Evolutionary conservation across 1,140 invertebrate species (phyloP).

Genomic region (roundworm (Caenorhabditis elegans)): DNA sequence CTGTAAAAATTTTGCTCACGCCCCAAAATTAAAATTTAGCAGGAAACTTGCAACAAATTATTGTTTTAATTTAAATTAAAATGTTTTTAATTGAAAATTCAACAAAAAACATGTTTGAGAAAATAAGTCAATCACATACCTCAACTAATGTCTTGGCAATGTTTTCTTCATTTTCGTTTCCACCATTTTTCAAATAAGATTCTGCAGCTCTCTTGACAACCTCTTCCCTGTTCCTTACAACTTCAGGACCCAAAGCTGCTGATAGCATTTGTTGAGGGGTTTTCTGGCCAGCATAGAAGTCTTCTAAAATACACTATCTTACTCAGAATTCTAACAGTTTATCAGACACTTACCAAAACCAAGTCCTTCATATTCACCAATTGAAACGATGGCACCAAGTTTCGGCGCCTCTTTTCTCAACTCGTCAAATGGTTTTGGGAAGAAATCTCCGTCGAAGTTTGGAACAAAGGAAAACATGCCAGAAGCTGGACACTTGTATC

Average conservation of each 20-base stretch:
- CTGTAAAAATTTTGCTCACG: background rate
- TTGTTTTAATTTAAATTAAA: too few species aligned
- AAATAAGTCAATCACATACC: too few species aligned
- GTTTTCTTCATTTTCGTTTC: background rate
- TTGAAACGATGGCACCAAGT: slow-evolving; percentile 14
- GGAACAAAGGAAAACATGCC: background rate
- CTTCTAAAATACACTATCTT: background rate
- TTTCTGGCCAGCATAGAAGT: too few species aligned
- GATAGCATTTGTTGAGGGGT: background rate
- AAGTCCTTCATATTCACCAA: slow-evolving; percentile 44
- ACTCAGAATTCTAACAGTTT: background rate
- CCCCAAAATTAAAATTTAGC: too few species aligned
- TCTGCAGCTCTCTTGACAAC: background rate
- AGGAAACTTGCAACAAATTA: too few species aligned
- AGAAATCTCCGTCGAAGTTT: slow-evolving; percentile 32
- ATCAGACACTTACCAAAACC: slow-evolving; percentile 23
- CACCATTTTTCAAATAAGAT: background rate
- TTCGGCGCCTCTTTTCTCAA: slow-evolving; percentile 26
- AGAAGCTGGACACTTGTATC: background rate
- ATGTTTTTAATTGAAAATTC: too few species aligned
- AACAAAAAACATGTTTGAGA: too few species aligned
- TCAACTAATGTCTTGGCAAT: background rate
- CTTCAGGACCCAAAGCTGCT: background rate
- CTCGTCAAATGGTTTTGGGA: background rate
- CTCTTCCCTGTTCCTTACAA: background rate